Evolutionary conservation across 1,140 invertebrate genomes (phyloP).

Genomic region (Euwallacea similis): DNA sequence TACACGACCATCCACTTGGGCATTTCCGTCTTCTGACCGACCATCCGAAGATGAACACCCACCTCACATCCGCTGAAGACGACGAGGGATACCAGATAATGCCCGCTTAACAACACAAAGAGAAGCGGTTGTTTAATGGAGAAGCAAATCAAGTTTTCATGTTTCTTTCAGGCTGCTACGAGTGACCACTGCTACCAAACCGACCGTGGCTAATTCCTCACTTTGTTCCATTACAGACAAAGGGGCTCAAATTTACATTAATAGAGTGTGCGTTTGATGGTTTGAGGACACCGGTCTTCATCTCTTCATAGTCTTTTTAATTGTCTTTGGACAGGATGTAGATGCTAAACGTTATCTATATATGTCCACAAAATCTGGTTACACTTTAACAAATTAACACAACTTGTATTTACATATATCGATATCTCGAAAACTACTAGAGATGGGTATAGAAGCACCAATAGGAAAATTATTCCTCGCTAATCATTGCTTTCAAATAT

Average conservation of each 20-base stretch:
- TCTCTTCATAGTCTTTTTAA: neutral
- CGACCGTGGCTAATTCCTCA: constrained; percentile 13
- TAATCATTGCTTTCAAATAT: too few species aligned
- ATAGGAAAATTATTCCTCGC: too few species aligned
- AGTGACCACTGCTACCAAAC: constrained; percentile 8
- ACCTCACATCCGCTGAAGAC: constrained; percentile 27
- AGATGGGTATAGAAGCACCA: too few species aligned
- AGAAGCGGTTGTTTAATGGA: constrained; percentile 15
- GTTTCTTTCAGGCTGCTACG: neutral
- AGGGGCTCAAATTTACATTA: too few species aligned
- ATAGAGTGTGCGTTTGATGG: too few species aligned
- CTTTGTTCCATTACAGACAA: neutral
- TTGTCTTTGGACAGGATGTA: too few species aligned
- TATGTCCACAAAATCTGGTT: too few species aligned
- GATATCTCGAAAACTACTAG: too few species aligned
- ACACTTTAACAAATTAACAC: too few species aligned
- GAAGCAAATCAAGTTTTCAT: constrained; percentile 19
- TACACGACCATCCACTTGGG: constrained; percentile 28
- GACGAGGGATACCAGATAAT: constrained; percentile 13
- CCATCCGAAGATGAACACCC: constrained; percentile 33
- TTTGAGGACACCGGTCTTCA: neutral
- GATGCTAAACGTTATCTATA: too few species aligned
- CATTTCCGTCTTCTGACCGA: constrained; percentile 27
- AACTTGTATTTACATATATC: too few species aligned
- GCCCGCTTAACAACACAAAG: constrained; percentile 1